Evolutionary conservation across 2,888 invertebrate species (phyloP).

Genomic region (Thymelicus acteon): DNA sequence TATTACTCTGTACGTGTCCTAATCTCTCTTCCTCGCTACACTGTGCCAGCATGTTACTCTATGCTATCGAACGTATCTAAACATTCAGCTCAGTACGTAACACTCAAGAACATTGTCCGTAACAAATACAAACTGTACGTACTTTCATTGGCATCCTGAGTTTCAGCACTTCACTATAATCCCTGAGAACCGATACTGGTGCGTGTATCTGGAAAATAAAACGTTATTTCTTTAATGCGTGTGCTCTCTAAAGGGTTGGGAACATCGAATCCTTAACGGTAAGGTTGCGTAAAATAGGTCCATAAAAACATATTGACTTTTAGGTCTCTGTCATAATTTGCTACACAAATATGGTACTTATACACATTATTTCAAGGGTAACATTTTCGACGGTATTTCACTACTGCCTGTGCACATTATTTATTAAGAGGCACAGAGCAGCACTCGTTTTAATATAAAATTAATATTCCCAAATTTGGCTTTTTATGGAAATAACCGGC

Average conservation of each 20-base stretch:
- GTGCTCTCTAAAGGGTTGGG: background rate
- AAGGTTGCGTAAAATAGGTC: background rate
- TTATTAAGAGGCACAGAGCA: too few relatives aligned
- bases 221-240: background rate
- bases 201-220: slow-evolving; percentile 89
- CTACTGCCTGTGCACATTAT: too few relatives aligned
- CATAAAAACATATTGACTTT: too few relatives aligned
- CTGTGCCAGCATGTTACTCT: slow-evolving; percentile 9
- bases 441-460: too few relatives aligned
- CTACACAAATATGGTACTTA: too few relatives aligned
- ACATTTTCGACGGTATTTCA: too few relatives aligned
- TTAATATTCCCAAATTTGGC: too few relatives aligned
- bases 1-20: background rate
- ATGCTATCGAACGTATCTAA: slow-evolving; percentile 4
- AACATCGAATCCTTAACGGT: background rate
- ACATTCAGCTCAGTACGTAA: slow-evolving; percentile 12
- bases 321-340: too few relatives aligned
- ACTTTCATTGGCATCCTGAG: slow-evolving; percentile 97
- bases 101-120: background rate
- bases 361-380: too few relatives aligned
- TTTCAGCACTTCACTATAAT: slow-evolving; percentile 96
- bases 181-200: slow-evolving; percentile 91
- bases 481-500: too few relatives aligned
- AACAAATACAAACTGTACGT: slow-evolving; percentile 44
- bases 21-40: background rate